Base-by-base conservation (phyloP, 2,888 invertebrate species). In the Mesorhabditis sp. region DNA sequence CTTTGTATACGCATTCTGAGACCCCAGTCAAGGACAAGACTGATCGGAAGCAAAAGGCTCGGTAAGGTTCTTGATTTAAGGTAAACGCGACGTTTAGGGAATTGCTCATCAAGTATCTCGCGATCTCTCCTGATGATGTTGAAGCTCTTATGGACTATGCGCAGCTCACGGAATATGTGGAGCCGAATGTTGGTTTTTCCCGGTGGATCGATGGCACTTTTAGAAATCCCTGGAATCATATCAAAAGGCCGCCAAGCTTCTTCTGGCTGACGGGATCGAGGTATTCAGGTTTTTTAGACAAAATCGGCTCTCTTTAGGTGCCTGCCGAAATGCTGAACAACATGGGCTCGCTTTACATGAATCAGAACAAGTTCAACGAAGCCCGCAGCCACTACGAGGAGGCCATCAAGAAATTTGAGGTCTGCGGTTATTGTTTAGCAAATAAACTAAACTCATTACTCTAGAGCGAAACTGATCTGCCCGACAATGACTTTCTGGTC, bases 321-420 rank as follows among this genome's bases (percentile, higher is more conserved):
- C 97, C 97, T 0, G 93, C 97, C 0, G 98, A 99, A 88, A 95
- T 99, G 83, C 88, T 95, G 58, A 98, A 97, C 88, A 99, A 99
- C 87, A 93, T 98, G 0, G 96, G 94, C 1, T 93, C 96, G 1
- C 88, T 98, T 43, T 92, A 97, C 87, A 89, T 86, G 82, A 91
- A 94, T 66, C 89, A 96, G 71, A 92, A 92, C 4, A 93, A 95
- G 87, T 89, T 93, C 68, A 90, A 91, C 74, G 92, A 94, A 85
- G 93, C 97, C 0, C 92, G 92, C 86, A 87, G 71, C 13, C 66
- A 67, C 43, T 78, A 73, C 64, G 70, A 75, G 65, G 71, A 73
- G 64, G 75, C 76, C 0, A 66, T 68, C 15, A 65, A 72, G 15
- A 67, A 71, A 15, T 45, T 73, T 45, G 63, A 44, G 62, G 71